Evolutionary conservation across 2,888 invertebrate genomes (phyloP), one percentile per base, ranked within the genome.

Genomic region (Hyles lineata): DNA sequence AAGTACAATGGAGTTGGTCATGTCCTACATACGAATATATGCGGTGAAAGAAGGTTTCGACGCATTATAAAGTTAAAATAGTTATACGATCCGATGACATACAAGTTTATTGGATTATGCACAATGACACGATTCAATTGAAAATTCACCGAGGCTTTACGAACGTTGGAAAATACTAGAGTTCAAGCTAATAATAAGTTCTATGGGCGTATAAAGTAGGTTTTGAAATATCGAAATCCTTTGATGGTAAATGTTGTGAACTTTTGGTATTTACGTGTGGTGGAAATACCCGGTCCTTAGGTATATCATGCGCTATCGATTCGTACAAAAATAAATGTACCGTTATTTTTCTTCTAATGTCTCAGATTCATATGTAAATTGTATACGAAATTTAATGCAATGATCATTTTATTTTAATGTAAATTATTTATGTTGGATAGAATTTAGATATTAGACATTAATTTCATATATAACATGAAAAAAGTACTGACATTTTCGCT

Each of bases 101-200:
- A 90, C 85, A 89, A 90, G 82, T 89, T 87, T 80, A 91, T 90
- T 86, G 87, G 90, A 90, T 91, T 90, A 90, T 82, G 81, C 72
- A 61, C 77, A 76, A 79, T 79, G 76, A 75, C 77, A 78, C 74
- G 69, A 76, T 78, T 75, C 35, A 76, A 81, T 79, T 79, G 79
- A 61, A 78, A 78, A 75, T 77, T 75, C 50, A 50, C 23, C 17
- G 43, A 17, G 43, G 6, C 50, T 23, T 11, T 63, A 21, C 6
- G n/a, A 25, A 29, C 23, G 25, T 25, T 25, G 11, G 23, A 60
- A 25, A 60, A 29, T 60, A 60, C 25, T 60, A 59, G 21, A 59
- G 25, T 60, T 23, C 19, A 55, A 55, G 8, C 55, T 55, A 55
- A n/a, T 55, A 55, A n/a, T n/a, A 55, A 17, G n/a, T 55, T 60